Conservation (phyloP, 2,113 vertebrate genomes). For the Aptenodytes patagonicus region DNA sequence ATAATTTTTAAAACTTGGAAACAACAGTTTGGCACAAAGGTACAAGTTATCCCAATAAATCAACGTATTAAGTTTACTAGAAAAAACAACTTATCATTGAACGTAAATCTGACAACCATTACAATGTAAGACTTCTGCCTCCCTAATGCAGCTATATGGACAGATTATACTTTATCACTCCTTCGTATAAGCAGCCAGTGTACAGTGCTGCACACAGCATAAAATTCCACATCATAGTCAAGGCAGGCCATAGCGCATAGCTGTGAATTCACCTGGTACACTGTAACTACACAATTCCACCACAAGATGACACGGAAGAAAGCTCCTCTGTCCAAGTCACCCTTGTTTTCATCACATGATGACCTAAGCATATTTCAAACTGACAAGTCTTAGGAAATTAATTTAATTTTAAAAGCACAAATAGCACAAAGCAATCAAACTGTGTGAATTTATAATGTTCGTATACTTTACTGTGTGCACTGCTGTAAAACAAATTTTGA, state of each 20-base stretch:
- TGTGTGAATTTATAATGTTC: background rate
- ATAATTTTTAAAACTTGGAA: background rate
- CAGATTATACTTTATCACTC: background rate
- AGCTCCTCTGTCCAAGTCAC: background rate
- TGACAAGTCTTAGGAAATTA: background rate
- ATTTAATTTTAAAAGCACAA: background rate
- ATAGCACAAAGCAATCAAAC: background rate
- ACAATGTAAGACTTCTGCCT: background rate
- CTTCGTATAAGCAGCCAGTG: accelerated
- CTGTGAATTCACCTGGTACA: background rate
- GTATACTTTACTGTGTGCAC: no score
- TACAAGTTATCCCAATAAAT: background rate
- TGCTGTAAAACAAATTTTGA: background rate
- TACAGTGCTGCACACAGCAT: no score
- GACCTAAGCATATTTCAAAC: background rate
- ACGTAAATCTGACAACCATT: background rate
- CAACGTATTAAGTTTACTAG: background rate
- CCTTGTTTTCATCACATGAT: background rate
- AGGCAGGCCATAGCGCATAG: background rate
- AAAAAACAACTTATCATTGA: background rate
- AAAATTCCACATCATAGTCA: background rate
- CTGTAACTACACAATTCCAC: background rate
- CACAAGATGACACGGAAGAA: background rate
- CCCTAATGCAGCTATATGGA: background rate
- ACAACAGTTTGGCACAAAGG: background rate